Evolutionary conservation across 2,797 vertebrate genomes (phyloP), one percentile per base, ranked within the genome.

Genomic region (Amblyraja radiata): DNA sequence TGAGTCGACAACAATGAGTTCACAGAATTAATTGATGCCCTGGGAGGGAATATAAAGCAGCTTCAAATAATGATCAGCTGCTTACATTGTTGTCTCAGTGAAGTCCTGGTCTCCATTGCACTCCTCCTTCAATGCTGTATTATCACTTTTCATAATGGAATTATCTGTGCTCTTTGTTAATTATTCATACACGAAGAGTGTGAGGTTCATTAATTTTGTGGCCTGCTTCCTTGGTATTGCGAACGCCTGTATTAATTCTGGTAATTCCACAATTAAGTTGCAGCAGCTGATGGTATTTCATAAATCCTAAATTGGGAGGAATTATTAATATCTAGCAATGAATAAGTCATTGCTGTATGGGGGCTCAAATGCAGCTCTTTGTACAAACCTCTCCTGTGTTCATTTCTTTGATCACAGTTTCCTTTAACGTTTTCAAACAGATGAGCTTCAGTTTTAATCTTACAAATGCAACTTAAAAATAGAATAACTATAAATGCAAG

Each of bases 1-100:
- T 95, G 94, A 93, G 94, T 93, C 93, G 77, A 61, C 93, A 83
- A 94, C 93, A 93, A 94, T 94, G 93, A 95, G 54, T 94, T 95
- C 93, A 93, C 84, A 91, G 93, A 90, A 95, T 95, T 96, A 96
- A 95, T 93, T 93, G 86, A 93, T 93, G 93, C 23, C 93, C 93
- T 93, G 88, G 93, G 93, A 95, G 94, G 93, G 28, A 93, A 94
- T 36, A 32, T 94, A 93, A 79, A 93, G 93, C 93, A 95, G 93
- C 93, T 93, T 95, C 93, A 94, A 93, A 93, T 92, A 95, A 79
- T 93, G 95, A 94, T 94, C 94, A 95, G 84, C 93, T 79, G 46
- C 93, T 94, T 93, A 84, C 95, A 93, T 94, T 95, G 93, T 80
- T 94, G 71, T 94, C 94, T 94, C 94, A 93, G 93, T 83, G 93